phyloP scores from a whole-genome alignment of 2,888 invertebrate genomes.

The Diarsia rubi region DNA sequence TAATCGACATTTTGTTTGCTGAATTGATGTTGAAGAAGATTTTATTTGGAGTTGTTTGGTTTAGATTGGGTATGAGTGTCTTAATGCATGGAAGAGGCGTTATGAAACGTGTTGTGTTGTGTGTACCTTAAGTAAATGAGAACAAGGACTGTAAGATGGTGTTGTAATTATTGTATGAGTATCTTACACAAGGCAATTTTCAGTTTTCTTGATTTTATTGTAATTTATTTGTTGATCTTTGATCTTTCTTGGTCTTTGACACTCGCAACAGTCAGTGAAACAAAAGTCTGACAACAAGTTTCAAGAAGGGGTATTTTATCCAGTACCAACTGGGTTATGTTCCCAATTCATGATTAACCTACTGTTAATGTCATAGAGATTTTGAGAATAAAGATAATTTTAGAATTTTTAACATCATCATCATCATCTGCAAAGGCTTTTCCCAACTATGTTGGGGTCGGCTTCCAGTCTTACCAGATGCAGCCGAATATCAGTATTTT shows the following conservation, averaged over 20 bases:
- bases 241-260: too few species aligned
- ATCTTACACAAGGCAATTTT: not conserved
- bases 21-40: conserved; percentile 2
- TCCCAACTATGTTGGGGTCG: too few species aligned
- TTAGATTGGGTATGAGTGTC: not conserved
- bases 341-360: not conserved
- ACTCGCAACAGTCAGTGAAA: too few species aligned
- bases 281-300: too few species aligned
- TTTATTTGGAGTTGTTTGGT: not conserved
- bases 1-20: conserved; percentile 3
- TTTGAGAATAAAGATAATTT: not conserved
- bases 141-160: not conserved
- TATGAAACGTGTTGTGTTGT: not conserved
- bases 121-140: not conserved
- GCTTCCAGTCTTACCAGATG: too few species aligned
- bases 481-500: too few species aligned
- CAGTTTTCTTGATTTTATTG: not conserved
- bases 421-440: too few species aligned
- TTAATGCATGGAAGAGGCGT: not conserved
- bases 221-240: too few species aligned
- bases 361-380: not conserved
- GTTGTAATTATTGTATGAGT: not conserved
- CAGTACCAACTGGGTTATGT: too few species aligned
- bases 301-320: too few species aligned
- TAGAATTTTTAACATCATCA: not conserved